Base-by-base conservation (phyloP, 2,113 vertebrate species). In the Tyrannus savana region DNA sequence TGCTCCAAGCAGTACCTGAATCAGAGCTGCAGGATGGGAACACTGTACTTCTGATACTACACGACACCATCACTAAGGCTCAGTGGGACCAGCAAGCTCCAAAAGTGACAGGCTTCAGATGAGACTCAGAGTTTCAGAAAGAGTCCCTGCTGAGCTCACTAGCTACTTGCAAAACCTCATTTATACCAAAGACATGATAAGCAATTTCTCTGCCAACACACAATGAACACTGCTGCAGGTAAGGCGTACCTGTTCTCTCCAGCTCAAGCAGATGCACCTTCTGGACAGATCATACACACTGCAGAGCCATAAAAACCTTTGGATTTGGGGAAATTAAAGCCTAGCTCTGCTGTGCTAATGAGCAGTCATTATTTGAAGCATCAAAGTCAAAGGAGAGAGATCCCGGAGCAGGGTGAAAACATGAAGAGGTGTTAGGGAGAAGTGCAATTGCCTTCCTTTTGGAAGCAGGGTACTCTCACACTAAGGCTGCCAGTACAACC, bases 191-290 rank as follows among this genome's bases (percentile, higher is more conserved):
- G 37, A 60, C 9, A 25, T 3, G 14, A 53, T 44, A 49, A 89
- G 16, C 24, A 60, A 47, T 75, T 81, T 89, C 37, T 78, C 44
- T 95, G 64, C 33, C 10, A 14, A 5, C 31, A 16, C 31, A 53
- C 0, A 0, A 39, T 42, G 76, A 59, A 23, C 39, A 46, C 9
- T 23, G 42, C 52, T 62, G 18, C 3, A 0, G 31, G 63, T 58
- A 30, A 69, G 25, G 19, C n/a, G 41, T 58, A 80, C 30, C 46
- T 37, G 18, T 19, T 56, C 28, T 60, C 72, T 47, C 27, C 35
- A 53, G 53, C 55, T 74, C 33, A 33, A 74, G 31, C 17, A 55
- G 39, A 67, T 50, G 16, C 30, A 59, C 50, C 39, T 80, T 89
- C 68, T 81, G 64, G 50, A 39, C 16, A 71, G 19, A 87, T 41